Percentiles rank a stretch among this genome's conserved stretches.
phyloP scores from a whole-genome alignment of 2,888 invertebrate species.

The Drosophila mettleri region DNA sequence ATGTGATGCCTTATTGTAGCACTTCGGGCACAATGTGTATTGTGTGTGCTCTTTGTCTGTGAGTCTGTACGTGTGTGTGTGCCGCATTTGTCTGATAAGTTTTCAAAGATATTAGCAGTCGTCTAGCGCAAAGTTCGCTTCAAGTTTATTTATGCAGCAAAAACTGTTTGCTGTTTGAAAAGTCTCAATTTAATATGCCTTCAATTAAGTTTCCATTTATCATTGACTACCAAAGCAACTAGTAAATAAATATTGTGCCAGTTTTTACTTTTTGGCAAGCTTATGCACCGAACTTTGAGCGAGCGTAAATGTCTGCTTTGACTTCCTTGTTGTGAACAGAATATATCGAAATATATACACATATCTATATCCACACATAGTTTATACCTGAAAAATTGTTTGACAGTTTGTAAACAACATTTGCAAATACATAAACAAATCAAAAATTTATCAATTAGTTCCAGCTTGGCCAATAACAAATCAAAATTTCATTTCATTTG shows the following conservation, averaged over 20 bases:
- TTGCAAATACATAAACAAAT: slow-evolving; percentile 49
- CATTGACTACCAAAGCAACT: slow-evolving; percentile 2
- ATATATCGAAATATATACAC: background rate
- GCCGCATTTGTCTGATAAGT: slow-evolving; percentile 9
- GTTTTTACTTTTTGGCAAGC: slow-evolving; percentile 22
- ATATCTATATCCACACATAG: slow-evolving; percentile 19
- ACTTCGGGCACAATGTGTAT: slow-evolving; percentile 50
- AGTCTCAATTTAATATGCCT: background rate
- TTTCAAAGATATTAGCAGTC: slow-evolving; percentile 24
- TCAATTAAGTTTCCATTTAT: background rate
- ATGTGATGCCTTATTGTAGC: slow-evolving; percentile 62
- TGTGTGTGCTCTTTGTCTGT: slow-evolving; percentile 23
- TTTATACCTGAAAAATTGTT: slow-evolving; percentile 39
- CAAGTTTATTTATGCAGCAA: background rate
- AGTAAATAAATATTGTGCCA: slow-evolving; percentile 9
- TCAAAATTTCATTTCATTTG: slow-evolving; percentile 31
- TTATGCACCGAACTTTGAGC: slow-evolving; percentile 36
- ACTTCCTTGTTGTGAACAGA: slow-evolving; percentile 28
- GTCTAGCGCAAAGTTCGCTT: slow-evolving; percentile 2
- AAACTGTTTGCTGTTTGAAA: background rate
- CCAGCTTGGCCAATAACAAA: slow-evolving; percentile 44
- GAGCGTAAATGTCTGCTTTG: slow-evolving; percentile 18
- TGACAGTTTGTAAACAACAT: slow-evolving; percentile 58
- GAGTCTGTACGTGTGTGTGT: slow-evolving; percentile 1
- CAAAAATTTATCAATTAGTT: slow-evolving; percentile 56